Evolutionary conservation across 1,140 invertebrate species (phyloP), one percentile per base, ranked within the genome.

Genomic region (Diorhabda carinulata): DNA sequence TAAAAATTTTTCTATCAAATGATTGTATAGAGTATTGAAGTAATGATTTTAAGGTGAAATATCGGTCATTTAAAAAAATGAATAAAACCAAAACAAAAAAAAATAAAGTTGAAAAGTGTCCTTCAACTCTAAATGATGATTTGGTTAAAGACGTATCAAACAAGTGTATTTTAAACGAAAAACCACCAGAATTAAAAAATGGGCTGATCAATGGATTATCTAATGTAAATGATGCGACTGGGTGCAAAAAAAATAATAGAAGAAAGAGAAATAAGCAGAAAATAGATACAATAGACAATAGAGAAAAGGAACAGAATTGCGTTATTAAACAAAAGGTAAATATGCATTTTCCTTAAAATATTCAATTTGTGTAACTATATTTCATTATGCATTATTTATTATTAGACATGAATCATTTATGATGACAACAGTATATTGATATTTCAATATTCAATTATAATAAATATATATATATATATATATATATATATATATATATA

Each of bases 201-300:
- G 77, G 77, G 9, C 64, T 78, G 43, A 63, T 76, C 41, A 78
- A 78, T 67, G 77, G 77, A 43, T 43, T 78, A 60, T 66, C 69
- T 8, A 52, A 52, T 52, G 47, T 56, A n/a, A 64, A 66, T 69
- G 61, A 69, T 10, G n/a, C 52, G n/a, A 40, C 40, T 25, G 45
- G 56, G 9, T 57, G 25, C 41, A 62, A 72, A 58, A 70, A 64
- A 59, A 52, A 57, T 57, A 56, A 9, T 59, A 63, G 40, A 65
- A 67, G 42, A 67, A 52, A 52, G n/a, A 52, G 47, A n/a, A 52
- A 52, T 52, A 52, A 6, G 6, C 47, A 52, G 6, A 6, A 52
- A 8, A 52, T 52, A 52, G 47, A 52, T 52, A n/a, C 6, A 8
- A n/a, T 52, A 52, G 6, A 52, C n/a, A 52, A 8, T 52, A 6